Evolutionary conservation across 2,113 vertebrate species (phyloP), one percentile per base, ranked within the genome.

Genomic region (Tragelaphus scriptus): DNA sequence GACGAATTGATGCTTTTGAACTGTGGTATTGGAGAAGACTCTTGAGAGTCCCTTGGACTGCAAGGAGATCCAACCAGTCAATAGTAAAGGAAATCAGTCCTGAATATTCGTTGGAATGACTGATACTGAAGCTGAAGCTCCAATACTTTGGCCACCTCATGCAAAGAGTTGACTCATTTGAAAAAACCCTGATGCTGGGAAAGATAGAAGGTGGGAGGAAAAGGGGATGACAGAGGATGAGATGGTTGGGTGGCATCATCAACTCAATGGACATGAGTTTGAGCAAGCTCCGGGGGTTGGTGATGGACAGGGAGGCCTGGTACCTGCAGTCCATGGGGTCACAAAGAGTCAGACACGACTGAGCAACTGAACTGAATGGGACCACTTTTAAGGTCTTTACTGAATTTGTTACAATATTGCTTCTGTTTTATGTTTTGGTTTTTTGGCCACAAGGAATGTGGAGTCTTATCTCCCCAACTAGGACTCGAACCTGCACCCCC

Each of bases 341-440:
- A 71, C n/a, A 71, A 68, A 21, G 19, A 71, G 65, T 36, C n/a
- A 40, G n/a, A 36, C n/a, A 71, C 0, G 19, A 40, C 10, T 71
- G n/a, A 71, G n/a, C 0, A 0, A 40, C 10, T 71, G n/a, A 71
- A 40, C 19, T 71, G 68, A 40, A 40, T 0, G 7, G 36, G 23
- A 75, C 36, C 23, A 75, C 44, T 75, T 75, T 25, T 14, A 75
- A 44, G 36, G 36, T 75, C 36, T 75, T 75, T 75, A 28, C 28
- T 63, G 28, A 63, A 63, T 63, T 63, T 63, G 26, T 63, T 63
- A 26, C 36, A 75, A 44, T 71, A 75, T 44, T 75, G 71, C 23
- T 75, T 75, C 71, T 75, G 21, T 75, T 75, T 44, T 26, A 44
- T 11, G 68, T 71, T 71, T 71, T 71, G 68, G 5, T 23, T 44